Evolutionary conservation across 1,140 invertebrate species (phyloP).

Genomic region (Thaumatotibia leucotreta): DNA sequence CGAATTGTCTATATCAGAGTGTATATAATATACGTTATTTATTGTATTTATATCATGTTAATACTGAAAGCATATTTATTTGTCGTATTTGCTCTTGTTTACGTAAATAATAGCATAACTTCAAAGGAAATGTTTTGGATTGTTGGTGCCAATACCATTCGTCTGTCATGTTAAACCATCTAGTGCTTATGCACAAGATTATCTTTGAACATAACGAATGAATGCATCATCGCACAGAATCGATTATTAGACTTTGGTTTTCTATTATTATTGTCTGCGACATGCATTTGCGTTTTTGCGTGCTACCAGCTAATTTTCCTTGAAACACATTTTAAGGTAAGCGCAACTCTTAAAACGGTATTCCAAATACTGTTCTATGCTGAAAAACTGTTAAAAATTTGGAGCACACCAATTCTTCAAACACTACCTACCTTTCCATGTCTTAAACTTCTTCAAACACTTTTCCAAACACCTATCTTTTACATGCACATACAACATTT

Average conservation of each 20-base stretch:
- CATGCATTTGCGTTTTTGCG: neutral
- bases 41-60: neutral
- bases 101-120: neutral
- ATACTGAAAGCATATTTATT: conserved; percentile 2
- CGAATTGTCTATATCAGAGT: neutral
- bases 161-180: neutral
- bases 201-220: neutral
- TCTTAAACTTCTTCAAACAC: neutral
- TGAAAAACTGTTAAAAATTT: too few species aligned
- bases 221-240: neutral
- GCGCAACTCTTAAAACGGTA: neutral
- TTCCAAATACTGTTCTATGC: neutral
- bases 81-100: conserved; percentile 1
- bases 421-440: neutral
- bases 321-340: conserved; percentile 1
- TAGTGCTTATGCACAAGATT: too few species aligned
- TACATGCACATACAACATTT: conserved; percentile 20
- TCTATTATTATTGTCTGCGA: neutral
- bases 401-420: neutral
- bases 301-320: neutral
- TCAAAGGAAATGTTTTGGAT: neutral
- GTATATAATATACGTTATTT: too few species aligned
- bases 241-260: neutral
- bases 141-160: neutral
- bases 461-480: neutral